phyloP scores from a whole-genome alignment of 2,797 vertebrate species.

The Percopsis omiscomaycus region DNA sequence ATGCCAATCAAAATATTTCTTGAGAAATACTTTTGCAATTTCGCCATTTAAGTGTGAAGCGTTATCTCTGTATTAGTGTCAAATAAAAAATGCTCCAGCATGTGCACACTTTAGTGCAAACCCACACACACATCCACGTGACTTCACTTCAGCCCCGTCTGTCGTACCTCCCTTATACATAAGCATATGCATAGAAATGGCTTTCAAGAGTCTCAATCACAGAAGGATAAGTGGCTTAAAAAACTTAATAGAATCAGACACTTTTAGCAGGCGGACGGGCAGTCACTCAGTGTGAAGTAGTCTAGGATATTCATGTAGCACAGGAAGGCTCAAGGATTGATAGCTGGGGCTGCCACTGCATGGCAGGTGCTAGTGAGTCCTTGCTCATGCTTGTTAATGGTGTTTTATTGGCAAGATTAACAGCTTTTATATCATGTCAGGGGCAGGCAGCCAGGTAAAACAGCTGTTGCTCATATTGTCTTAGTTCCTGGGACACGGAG shows the following conservation, averaged over 20 bases:
- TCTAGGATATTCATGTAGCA: constrained; percentile 27
- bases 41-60: constrained; percentile 26
- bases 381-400: constrained; percentile 71
- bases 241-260: constrained; percentile 22
- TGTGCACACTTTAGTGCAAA: not conserved
- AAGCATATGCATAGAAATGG: constrained; percentile 38
- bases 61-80: constrained; percentile 28
- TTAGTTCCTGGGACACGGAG: constrained; percentile 63
- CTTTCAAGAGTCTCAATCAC: constrained; percentile 46
- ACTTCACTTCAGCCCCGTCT: constrained; percentile 2
- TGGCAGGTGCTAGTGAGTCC: constrained; percentile 68
- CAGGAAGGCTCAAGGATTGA: constrained; percentile 47
- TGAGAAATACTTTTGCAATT: constrained; percentile 30
- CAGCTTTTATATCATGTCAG: constrained; percentile 74
- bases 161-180: not conserved
- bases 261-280: constrained; percentile 17
- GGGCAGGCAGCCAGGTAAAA: constrained; percentile 74
- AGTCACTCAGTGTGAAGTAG: constrained; percentile 32
- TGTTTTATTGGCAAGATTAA: constrained; percentile 78
- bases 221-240: constrained; percentile 33
- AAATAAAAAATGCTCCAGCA: constrained; percentile 13
- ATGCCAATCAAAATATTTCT: constrained; percentile 51
- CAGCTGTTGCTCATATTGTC: constrained; percentile 75
- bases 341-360: constrained; percentile 45
- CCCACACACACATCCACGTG: constrained; percentile 15